Conservation (phyloP, 2,113 vertebrate species). For the Crotalus horridus region DNA sequence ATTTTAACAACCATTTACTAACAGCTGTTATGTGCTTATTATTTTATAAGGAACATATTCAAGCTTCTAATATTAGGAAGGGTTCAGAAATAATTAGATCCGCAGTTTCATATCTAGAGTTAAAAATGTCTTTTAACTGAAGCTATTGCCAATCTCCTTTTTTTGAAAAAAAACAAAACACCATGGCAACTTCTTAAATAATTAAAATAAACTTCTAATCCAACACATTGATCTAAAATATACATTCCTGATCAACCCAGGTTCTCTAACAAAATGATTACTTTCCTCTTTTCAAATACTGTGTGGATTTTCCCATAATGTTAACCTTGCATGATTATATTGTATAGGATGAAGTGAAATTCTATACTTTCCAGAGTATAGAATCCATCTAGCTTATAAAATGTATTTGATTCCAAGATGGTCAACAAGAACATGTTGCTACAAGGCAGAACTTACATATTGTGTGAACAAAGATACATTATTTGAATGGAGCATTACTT, state of each 20-base stretch:
- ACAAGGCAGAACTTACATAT: not conserved
- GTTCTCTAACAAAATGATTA: not conserved
- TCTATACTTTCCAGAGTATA: not conserved
- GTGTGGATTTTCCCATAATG: not conserved
- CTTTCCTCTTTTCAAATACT: not conserved
- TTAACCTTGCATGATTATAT: not conserved
- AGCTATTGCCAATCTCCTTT: not conserved
- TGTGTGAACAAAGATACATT: not conserved
- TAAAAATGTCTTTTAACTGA: not conserved
- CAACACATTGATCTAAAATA: not conserved
- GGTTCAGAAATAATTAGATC: not conserved
- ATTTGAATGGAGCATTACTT: not conserved
- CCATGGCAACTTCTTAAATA: not conserved
- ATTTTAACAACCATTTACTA: not conserved
- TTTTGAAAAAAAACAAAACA: too few species aligned
- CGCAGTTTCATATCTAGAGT: not conserved
- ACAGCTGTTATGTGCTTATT: not conserved
- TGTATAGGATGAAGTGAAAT: not conserved
- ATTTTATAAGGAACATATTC: not conserved
- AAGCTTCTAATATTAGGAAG: not conserved
- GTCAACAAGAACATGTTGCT: not conserved
- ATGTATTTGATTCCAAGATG: not conserved
- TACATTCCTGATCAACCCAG: not conserved
- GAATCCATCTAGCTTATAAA: not conserved
- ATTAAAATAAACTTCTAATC: not conserved